These are phyloP conservation scores for Hedya salicella DNA, from an alignment of 2,888 invertebrate species.

Conservation along the genomic window DNA sequence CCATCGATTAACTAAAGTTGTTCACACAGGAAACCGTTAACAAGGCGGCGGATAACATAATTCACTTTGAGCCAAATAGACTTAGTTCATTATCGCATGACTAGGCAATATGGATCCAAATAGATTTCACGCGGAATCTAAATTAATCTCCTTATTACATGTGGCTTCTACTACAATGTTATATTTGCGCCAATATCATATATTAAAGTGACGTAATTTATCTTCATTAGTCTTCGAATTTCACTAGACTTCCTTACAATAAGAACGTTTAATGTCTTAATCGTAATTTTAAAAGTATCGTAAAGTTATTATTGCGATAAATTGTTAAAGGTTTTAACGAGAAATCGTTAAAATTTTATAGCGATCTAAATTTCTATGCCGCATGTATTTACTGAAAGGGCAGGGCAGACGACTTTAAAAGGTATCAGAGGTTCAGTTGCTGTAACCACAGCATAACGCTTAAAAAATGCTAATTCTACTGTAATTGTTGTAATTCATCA, in stretches of 20 bases:
- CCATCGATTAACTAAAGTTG: conserved; percentile 18
- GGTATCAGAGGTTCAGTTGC: too few species aligned
- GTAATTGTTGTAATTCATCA: not conserved
- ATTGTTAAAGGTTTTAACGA: conserved; percentile 20
- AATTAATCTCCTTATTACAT: not conserved
- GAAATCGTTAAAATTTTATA: conserved; percentile 12
- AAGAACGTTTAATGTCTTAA: conserved; percentile 4
- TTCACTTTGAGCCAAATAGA: conserved; percentile 5
- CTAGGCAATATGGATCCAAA: not conserved
- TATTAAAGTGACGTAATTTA: too few species aligned
- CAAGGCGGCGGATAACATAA: conserved; percentile 6
- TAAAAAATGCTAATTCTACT: not conserved
- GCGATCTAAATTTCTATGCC: conserved; percentile 4
- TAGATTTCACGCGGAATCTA: not conserved
- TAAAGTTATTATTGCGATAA: conserved; percentile 14
- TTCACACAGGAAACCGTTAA: conserved; percentile 29
- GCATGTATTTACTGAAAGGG: conserved; percentile 16
- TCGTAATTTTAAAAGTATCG: conserved; percentile 4
- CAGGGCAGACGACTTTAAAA: not conserved
- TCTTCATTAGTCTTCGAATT: too few species aligned
- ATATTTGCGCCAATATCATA: not conserved
- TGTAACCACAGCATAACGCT: too few species aligned
- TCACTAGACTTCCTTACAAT: not conserved
- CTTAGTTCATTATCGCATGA: conserved; percentile 1
- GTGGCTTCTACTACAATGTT: not conserved